Evolutionary conservation across 2,888 invertebrate species (phyloP).

Genomic region (Tipula helvola): DNA sequence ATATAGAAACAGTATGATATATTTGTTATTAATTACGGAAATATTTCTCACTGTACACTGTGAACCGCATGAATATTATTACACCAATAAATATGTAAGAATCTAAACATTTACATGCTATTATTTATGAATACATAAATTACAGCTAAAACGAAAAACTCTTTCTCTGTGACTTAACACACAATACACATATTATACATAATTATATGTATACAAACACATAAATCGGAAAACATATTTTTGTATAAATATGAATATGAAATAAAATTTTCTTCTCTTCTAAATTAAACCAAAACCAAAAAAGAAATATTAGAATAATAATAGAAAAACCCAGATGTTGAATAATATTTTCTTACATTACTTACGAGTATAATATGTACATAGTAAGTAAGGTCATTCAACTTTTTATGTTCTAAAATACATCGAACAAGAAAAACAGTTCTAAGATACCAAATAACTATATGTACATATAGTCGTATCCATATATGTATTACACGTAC

Average conservation of each 20-base stretch:
- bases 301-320: neutral
- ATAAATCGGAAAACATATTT: neutral
- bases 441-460: neutral
- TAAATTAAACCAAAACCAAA: neutral
- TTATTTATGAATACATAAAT: neutral
- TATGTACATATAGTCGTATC: neutral
- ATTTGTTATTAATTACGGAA: neutral
- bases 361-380: neutral
- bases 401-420: neutral
- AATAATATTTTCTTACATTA: neutral
- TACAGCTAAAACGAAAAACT: neutral
- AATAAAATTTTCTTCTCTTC: neutral
- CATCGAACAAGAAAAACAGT: neutral
- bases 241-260: neutral
- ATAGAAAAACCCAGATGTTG: neutral
- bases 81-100: neutral
- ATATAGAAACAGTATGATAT: neutral
- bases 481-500: neutral
- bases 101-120: neutral
- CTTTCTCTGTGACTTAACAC: neutral
- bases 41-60: neutral
- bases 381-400: neutral
- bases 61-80: neutral
- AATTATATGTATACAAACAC: neutral
- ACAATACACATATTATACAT: neutral